These are phyloP conservation scores for Papio anubis DNA, from an alignment of 2,113 vertebrate species.

Conservation along the genomic window DNA sequence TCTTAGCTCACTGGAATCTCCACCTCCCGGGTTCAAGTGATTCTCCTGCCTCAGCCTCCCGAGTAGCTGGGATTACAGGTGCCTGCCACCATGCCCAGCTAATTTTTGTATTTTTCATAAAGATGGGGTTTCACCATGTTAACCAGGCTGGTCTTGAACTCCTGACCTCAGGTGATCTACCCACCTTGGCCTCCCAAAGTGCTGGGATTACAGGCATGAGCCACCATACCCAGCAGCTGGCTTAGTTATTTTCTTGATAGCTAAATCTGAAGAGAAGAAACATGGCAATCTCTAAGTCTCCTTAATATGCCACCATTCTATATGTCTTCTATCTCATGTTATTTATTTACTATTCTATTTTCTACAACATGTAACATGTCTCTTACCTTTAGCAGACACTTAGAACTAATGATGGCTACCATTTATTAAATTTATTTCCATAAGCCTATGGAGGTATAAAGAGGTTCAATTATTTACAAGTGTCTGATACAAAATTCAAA, in stretches of 20 bases:
- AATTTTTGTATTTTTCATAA: no score
- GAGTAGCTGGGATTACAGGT: no score
- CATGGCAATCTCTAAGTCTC: neutral
- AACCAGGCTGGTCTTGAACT: no score
- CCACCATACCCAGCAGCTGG: no score
- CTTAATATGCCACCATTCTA: neutral
- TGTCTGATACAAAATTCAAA: conserved; percentile 25
- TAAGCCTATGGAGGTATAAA: neutral
- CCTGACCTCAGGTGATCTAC: no score
- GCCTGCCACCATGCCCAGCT: no score
- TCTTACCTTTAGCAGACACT: neutral
- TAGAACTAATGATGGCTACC: neutral
- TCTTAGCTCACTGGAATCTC: no score
- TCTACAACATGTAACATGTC: neutral
- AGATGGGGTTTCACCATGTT: no score
- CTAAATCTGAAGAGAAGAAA: neutral
- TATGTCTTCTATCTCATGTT: neutral
- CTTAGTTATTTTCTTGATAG: neutral
- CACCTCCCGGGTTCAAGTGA: no score
- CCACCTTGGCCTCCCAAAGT: no score
- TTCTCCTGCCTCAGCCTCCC: no score
- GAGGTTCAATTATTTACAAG: conserved; percentile 52
- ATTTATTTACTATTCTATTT: neutral
- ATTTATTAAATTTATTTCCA: neutral
- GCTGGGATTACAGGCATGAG: no score